A percentile compares a stretch with the other conserved stretches of the same genome.
phyloP scores from a whole-genome alignment of 2,888 invertebrate genomes.

The Melanostoma mellinum region DNA sequence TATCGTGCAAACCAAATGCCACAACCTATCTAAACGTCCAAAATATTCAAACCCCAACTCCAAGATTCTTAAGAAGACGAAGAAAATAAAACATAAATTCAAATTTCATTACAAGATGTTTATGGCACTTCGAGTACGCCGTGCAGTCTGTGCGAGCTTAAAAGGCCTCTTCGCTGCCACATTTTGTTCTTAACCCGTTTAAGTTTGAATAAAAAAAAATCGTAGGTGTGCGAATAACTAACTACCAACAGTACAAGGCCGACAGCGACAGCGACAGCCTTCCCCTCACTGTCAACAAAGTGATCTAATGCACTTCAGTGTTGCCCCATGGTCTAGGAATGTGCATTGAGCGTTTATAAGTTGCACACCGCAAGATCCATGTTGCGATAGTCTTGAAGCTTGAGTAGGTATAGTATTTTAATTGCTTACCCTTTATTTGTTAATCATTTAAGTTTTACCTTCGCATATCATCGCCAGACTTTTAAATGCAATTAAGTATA shows the following conservation, averaged over 20 bases:
- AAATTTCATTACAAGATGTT: slow-evolving; percentile 21
- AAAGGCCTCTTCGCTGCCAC: slow-evolving; percentile 51
- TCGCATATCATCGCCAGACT: slow-evolving; percentile 45
- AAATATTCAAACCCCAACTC: slow-evolving; percentile 44
- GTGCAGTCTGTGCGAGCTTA: slow-evolving; percentile 25
- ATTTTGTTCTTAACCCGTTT: slow-evolving; percentile 37
- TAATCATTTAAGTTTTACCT: slow-evolving; percentile 29
- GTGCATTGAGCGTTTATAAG: slow-evolving; percentile 5
- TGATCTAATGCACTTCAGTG: slow-evolving; percentile 59
- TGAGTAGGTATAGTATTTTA: slow-evolving; percentile 51
- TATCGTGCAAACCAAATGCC: slow-evolving; percentile 55
- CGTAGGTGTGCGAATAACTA: slow-evolving; percentile 64
- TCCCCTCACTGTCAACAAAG: neutral
- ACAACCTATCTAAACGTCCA: slow-evolving; percentile 66
- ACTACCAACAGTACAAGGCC: slow-evolving; percentile 53
- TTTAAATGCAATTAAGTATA: slow-evolving; percentile 50
- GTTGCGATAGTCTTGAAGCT: slow-evolving; percentile 60
- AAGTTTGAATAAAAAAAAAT: slow-evolving; percentile 31
- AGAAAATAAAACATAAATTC: neutral
- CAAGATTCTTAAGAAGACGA: slow-evolving; percentile 39
- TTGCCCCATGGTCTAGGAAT: slow-evolving; percentile 9
- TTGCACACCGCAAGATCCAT: slow-evolving; percentile 37
- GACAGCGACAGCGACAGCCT: slow-evolving; percentile 11
- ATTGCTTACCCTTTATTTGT: slow-evolving; percentile 59
- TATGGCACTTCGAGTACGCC: slow-evolving; percentile 36